phyloP scores from a whole-genome alignment of 2,113 vertebrate genomes.

The Eidolon helvum region DNA sequence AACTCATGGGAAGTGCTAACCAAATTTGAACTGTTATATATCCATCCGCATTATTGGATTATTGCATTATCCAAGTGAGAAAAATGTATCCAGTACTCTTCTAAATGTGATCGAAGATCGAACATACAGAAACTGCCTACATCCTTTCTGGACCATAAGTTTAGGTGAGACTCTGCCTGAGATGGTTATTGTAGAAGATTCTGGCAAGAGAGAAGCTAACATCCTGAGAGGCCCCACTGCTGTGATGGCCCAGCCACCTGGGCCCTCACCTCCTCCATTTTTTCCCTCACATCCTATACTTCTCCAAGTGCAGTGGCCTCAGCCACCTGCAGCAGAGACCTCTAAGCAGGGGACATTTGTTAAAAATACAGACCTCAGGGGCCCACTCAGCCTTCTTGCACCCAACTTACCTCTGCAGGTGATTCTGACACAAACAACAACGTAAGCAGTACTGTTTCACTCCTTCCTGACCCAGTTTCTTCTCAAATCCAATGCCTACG shows the following conservation, averaged over 20 bases:
- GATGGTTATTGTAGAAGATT: neutral
- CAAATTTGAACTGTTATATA: neutral
- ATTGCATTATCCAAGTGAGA: neutral
- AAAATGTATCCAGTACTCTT: neutral
- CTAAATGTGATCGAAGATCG: neutral
- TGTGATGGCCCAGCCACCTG: neutral
- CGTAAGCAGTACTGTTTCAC: accelerated
- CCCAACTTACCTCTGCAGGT: neutral
- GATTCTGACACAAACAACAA: neutral
- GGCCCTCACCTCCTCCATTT: neutral
- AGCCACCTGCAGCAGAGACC: neutral
- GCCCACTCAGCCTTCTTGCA: neutral
- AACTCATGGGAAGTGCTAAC: neutral
- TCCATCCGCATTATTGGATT: neutral
- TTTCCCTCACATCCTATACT: neutral
- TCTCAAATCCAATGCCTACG: neutral
- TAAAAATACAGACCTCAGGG: neutral
- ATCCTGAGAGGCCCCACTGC: neutral
- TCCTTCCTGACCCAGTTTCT: neutral
- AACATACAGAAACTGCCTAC: neutral
- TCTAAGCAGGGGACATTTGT: neutral
- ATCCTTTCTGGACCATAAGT: neutral
- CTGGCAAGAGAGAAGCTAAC: neutral
- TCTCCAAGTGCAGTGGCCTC: neutral
- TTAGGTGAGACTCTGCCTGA: neutral